These are phyloP conservation scores for Mimumesa dahlbomi DNA, from an alignment of 2,888 invertebrate genomes.

Conservation along the genomic window DNA sequence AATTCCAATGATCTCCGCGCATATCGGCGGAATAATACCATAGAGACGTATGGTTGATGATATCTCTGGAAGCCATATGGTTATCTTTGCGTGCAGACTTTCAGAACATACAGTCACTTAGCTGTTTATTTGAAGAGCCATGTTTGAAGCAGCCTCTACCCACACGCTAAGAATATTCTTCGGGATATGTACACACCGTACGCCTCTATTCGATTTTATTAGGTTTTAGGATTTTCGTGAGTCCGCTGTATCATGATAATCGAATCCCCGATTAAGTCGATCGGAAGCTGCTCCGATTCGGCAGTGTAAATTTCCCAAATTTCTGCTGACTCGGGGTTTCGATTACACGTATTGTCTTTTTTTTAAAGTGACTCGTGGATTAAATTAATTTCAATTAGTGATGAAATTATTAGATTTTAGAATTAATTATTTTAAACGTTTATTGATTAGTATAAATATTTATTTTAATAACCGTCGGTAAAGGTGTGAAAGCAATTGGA, in stretches of 20 bases:
- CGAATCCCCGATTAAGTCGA: constrained; percentile 35
- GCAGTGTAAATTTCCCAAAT: no score
- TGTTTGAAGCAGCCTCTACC: constrained; percentile 72
- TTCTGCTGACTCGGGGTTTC: no score
- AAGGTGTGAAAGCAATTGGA: no score
- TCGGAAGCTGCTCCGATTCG: constrained; percentile 13
- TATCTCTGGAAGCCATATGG: constrained; percentile 76
- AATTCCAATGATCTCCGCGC: constrained; percentile 19
- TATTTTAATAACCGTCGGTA: no score
- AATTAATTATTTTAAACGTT: no score
- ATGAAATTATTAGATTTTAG: no score
- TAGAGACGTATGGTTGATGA: constrained; percentile 60
- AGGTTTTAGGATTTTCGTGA: constrained; percentile 75
- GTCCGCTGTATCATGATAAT: constrained; percentile 47
- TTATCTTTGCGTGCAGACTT: constrained; percentile 76
- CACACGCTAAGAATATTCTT: constrained; percentile 76
- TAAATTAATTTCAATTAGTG: no score
- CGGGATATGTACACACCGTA: constrained; percentile 71
- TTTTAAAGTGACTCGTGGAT: no score
- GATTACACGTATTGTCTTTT: no score
- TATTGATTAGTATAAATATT: no score
- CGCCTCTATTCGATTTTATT: constrained; percentile 79
- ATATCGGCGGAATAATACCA: constrained; percentile 52
- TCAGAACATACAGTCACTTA: constrained; percentile 74
- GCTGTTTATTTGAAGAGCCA: constrained; percentile 77